These are phyloP conservation scores for Mobula hypostoma DNA, from an alignment of 2,113 vertebrate genomes.

Conservation along the genomic window DNA sequence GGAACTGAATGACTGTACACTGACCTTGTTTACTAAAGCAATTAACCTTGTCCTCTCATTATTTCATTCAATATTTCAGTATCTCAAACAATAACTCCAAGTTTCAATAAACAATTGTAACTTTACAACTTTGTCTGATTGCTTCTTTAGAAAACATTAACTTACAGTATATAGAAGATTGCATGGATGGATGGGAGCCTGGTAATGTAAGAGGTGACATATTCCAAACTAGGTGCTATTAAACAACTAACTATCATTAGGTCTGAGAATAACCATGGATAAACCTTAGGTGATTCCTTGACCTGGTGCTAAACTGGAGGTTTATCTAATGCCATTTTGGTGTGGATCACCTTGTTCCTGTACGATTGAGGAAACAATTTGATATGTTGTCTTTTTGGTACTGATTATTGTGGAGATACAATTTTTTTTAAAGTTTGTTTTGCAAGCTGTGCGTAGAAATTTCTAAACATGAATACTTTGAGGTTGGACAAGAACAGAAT, in stretches of 20 bases:
- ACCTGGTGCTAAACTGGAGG: not conserved
- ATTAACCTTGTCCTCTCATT: not conserved
- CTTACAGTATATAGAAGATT: no score
- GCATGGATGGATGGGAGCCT: not conserved
- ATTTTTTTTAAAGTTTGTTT: no score
- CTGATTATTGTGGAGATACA: no score
- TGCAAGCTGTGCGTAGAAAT: no score
- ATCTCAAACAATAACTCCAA: not conserved
- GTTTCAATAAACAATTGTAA: not conserved
- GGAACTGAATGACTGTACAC: not conserved
- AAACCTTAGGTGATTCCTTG: not conserved
- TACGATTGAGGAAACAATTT: not conserved
- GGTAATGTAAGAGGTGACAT: not conserved
- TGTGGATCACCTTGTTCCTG: not conserved
- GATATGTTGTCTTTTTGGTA: not conserved
- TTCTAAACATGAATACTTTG: no score
- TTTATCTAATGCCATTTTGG: not conserved
- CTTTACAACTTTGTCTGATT: not conserved
- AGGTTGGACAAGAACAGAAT: no score
- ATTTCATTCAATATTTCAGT: not conserved
- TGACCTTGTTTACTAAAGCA: not conserved
- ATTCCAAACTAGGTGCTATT: not conserved
- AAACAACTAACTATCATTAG: not conserved
- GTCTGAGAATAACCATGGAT: not conserved
- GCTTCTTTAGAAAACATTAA: not conserved